Evolutionary conservation across 30 jellyfish, hydroid and myxozoan genomes (phyloP), one percentile per base, ranked within the genome.

Genomic region (Turritopsis dohrnii): DNA sequence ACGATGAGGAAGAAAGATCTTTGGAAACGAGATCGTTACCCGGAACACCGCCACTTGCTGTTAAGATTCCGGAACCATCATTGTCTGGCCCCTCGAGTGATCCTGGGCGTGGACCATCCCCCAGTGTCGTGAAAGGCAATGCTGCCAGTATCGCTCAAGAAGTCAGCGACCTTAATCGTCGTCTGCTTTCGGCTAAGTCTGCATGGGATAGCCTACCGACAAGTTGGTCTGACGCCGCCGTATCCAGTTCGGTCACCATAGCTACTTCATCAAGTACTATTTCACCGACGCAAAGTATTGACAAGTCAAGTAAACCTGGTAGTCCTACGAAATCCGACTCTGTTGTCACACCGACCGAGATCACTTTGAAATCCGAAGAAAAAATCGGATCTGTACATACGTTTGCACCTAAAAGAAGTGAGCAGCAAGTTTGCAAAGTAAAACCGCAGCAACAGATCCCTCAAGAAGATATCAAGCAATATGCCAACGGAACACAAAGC

Each of bases 71-170:
- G 28, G 96, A 93, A 52, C 98, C 98, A 24, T 84, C 93, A 28
- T 83, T 93, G 20, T 88, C 85, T 20, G 98, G 98, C 8, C 98
- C 98, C 7, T 93, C 98, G 7, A 93, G 98, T 85, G 98, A 93
- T 80, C 98, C 98, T 25, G 98, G 98, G 25, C 89, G 86, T 52
- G 90, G 88, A 24, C 91, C 96, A 3, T 77, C 84, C 18, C 95
- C 95, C 0, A 84, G 79, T 73, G 75, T 90, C 20, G 65, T 25
- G 52, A 80, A 30, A 7, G 27, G 53, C 60, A 19, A 24, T 25
- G 83, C 87, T 18, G 52, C 87, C 0, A 80, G 60, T 27, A 84
- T 93, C 90, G 83, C 95, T 26, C 98, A 93, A 71, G 98, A 93
- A 54, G 87, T 88, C 69, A 92, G 53, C 52, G 96, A 93, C 26